Evolutionary conservation across 2,797 vertebrate genomes (phyloP).

Genomic region (Alauda arvensis): DNA sequence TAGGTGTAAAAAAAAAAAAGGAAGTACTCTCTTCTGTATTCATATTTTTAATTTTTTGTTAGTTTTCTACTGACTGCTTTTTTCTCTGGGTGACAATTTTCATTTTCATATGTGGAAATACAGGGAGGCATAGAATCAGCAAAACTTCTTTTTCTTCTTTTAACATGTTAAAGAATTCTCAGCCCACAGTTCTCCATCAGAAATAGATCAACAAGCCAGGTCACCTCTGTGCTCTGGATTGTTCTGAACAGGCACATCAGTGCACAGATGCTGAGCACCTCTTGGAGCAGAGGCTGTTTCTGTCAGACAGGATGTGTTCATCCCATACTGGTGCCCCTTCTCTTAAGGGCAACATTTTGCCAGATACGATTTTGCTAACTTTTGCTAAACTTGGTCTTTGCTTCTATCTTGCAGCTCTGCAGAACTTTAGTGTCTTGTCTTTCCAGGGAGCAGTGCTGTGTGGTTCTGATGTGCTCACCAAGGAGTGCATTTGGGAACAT

Average conservation of each 20-base stretch:
- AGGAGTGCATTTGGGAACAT: not conserved
- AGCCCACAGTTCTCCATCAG: not conserved
- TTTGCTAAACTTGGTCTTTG: not conserved
- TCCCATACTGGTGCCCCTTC: not conserved
- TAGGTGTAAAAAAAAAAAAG: not conserved
- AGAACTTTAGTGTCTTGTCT: not conserved
- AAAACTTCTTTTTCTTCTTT: not conserved
- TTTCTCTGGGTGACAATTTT: not conserved
- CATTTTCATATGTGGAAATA: not conserved
- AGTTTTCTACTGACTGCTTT: not conserved
- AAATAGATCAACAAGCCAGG: not conserved
- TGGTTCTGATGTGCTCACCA: not conserved
- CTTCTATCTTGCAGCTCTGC: not conserved
- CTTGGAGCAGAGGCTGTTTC: not conserved
- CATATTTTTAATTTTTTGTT: not conserved
- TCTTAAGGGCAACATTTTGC: not conserved
- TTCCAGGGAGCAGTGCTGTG: not conserved
- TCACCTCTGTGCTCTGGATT: not conserved
- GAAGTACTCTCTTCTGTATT: not conserved
- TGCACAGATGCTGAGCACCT: not conserved
- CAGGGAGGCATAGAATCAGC: not conserved
- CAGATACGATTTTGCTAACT: not conserved
- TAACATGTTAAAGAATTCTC: not conserved
- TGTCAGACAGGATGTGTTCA: not conserved
- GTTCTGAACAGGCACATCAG: not conserved